These are phyloP conservation scores for Nudaria mundana DNA, from an alignment of 2,888 invertebrate genomes.

Conservation along the genomic window DNA sequence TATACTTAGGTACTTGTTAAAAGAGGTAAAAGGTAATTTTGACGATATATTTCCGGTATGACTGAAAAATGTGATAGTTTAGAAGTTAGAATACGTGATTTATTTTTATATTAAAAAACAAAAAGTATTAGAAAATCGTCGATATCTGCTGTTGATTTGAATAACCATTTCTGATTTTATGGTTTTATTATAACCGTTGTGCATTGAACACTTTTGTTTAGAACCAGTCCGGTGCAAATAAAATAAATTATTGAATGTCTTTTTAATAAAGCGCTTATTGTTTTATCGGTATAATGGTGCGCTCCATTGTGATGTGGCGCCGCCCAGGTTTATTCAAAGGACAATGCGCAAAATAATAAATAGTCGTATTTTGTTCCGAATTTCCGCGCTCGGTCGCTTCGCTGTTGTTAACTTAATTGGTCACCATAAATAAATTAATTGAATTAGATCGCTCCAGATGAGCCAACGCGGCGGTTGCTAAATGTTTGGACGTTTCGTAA, in stretches of 20 bases:
- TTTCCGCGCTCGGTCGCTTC: slow-evolving; percentile 72
- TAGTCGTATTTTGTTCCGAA: slow-evolving; percentile 73
- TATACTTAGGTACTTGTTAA: too few relatives aligned
- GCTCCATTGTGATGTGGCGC: slow-evolving; percentile 59
- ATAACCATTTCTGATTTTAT: slow-evolving; percentile 20
- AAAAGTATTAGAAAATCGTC: too few relatives aligned
- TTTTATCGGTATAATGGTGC: slow-evolving; percentile 73
- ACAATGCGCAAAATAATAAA: slow-evolving; percentile 77
- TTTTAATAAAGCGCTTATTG: slow-evolving; percentile 79
- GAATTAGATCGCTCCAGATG: slow-evolving; percentile 69
- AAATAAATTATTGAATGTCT: slow-evolving; percentile 80
- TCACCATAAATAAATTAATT: slow-evolving; percentile 73
- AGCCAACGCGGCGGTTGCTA: slow-evolving; percentile 63
- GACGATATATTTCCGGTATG: too few relatives aligned
- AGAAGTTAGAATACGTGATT: too few relatives aligned
- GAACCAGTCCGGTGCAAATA: slow-evolving; percentile 59
- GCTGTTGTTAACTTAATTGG: slow-evolving; percentile 72
- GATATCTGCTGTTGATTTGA: too few relatives aligned
- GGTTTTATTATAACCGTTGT: slow-evolving; percentile 32
- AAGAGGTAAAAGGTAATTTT: too few relatives aligned
- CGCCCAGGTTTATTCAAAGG: slow-evolving; percentile 61
- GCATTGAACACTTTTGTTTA: slow-evolving; percentile 67
- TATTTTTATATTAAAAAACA: too few relatives aligned
- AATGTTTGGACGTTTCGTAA: slow-evolving; percentile 64
- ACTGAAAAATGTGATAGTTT: too few relatives aligned